Evolutionary conservation across 2,113 vertebrate genomes (phyloP), one percentile per base, ranked within the genome.

Genomic region (Nestor notabilis): DNA sequence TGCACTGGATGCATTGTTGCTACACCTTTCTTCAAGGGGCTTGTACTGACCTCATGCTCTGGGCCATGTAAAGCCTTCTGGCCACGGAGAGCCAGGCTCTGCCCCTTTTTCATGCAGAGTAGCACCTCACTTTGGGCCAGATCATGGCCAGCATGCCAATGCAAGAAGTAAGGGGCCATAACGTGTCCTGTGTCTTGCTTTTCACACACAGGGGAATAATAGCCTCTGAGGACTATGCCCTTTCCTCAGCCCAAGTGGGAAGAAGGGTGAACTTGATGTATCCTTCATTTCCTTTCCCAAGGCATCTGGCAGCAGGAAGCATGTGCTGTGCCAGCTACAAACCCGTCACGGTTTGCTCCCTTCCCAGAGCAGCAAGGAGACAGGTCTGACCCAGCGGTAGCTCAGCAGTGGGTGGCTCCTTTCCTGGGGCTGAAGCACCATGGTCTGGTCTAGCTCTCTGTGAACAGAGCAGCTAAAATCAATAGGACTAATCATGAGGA

Each of bases 241-340:
- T 94, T 94, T 96, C 92, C 91, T 76, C 65, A 89, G 80, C 69
- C 66, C 56, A 82, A 94, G 77, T 50, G 81, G 74, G 83, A 82
- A 89, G 94, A 95, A 70, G 90, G 89, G 91, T 68, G 69, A 95
- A 91, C 74, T 93, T 94, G 94, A 90, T 89, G 61, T 87, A 95
- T 56, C 89, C 91, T 83, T 95, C 92, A 58, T 92, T 97, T 94
- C 93, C 92, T 94, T 96, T 96, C 93, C 93, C 91, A 96, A 96
- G 91, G 95, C 92, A 83, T 94, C 95, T 97, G 95, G 93, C 95
- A 95, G 90, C 19, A 11, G 88, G 94, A 84, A 87, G 61, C 83
- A 27, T 76, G 70, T 85, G 52, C 77, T 87, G 80, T 95, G 96
- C 95, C 95, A 97, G 91, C 88, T 93, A 63, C 95, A 84, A 77